Evolutionary conservation across 1,140 invertebrate species (phyloP).

Genomic region (Drosophila quadrilineata): DNA sequence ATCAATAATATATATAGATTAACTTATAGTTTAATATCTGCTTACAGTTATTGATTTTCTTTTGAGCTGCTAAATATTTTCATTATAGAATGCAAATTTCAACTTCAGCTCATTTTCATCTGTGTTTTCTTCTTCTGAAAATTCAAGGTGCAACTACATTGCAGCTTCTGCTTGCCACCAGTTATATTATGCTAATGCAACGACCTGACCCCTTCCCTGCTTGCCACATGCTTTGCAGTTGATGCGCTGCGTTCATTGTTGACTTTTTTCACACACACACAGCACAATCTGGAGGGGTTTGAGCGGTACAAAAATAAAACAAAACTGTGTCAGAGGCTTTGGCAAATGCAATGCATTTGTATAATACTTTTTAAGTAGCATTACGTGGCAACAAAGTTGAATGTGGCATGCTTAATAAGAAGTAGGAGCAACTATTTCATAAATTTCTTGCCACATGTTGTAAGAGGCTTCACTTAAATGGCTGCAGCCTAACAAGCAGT

Average conservation of each 20-base stretch:
- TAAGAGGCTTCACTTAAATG: too few relatives aligned
- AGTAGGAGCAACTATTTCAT: slow-evolving; percentile 6
- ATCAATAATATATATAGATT: too few relatives aligned
- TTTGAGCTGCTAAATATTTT: too few relatives aligned
- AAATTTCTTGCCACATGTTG: not conserved
- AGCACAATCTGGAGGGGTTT: not conserved
- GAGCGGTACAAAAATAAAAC: too few relatives aligned
- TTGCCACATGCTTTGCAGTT: not conserved
- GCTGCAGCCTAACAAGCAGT: too few relatives aligned
- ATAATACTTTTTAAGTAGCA: slow-evolving; percentile 69
- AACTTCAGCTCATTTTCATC: too few relatives aligned
- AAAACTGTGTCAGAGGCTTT: slow-evolving; percentile 60
- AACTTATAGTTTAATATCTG: too few relatives aligned
- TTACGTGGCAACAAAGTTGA: slow-evolving; percentile 19
- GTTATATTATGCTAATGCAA: slow-evolving; percentile 69
- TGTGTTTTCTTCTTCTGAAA: too few relatives aligned
- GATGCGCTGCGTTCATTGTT: slow-evolving; percentile 54
- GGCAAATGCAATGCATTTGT: slow-evolving; percentile 59
- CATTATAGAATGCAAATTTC: too few relatives aligned
- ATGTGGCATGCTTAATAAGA: not conserved
- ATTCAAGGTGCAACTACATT: too few relatives aligned
- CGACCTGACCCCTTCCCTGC: slow-evolving; percentile 2
- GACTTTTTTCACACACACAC: slow-evolving; percentile 6
- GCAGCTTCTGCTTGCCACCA: not conserved
- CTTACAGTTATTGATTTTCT: too few relatives aligned